Conservation (phyloP, 2,888 invertebrate genomes). For the Lycia hirtaria region DNA sequence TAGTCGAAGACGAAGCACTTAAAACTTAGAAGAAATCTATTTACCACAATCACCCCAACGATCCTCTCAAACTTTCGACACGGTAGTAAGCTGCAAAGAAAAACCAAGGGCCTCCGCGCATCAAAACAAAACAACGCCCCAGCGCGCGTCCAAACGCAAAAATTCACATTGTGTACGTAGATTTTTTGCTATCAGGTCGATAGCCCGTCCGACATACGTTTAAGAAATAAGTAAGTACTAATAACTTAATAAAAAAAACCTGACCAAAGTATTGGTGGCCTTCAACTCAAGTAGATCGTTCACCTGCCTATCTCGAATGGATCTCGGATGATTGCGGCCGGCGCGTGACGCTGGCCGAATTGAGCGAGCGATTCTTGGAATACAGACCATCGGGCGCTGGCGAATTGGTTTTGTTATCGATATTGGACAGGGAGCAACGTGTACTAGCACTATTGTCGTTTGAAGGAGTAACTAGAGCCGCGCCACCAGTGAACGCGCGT, state of each 20-base stretch:
- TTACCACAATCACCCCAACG: no score
- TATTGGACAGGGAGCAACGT: constrained; percentile 19
- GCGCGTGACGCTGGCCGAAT: constrained; percentile 52
- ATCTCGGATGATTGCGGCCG: constrained; percentile 54
- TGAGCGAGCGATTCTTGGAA: constrained; percentile 36
- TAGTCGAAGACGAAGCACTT: no score
- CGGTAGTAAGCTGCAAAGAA: no score
- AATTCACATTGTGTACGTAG: constrained; percentile 45
- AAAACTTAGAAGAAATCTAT: no score
- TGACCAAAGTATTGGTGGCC: constrained; percentile 74
- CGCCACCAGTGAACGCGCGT: no score
- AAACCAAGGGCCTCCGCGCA: constrained; percentile 28
- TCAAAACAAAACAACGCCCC: constrained; percentile 37
- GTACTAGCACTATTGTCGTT: no score
- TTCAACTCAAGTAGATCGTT: constrained; percentile 77
- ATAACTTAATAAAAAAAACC: constrained; percentile 66
- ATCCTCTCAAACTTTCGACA: no score
- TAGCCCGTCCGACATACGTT: constrained; percentile 62
- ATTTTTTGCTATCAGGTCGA: constrained; percentile 62
- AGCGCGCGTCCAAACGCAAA: constrained; percentile 20
- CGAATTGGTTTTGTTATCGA: constrained; percentile 32
- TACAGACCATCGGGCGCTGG: constrained; percentile 17
- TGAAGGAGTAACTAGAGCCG: no score
- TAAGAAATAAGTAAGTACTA: constrained; percentile 55
- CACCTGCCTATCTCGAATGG: constrained; percentile 68